Conservation (phyloP, 2,113 vertebrate species). For the Apaloderma vittatum region DNA sequence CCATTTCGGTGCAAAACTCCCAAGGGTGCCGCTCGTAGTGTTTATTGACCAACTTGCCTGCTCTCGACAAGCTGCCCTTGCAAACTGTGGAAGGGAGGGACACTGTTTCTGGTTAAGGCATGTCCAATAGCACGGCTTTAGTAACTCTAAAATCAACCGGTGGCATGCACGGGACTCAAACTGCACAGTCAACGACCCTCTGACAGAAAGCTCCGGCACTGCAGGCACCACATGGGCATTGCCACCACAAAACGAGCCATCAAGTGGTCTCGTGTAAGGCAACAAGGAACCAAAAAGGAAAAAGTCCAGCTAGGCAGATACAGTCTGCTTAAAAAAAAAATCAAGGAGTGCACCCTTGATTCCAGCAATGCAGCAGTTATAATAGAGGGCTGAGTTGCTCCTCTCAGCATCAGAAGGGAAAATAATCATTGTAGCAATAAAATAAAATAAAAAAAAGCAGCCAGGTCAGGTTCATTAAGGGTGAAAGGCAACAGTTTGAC, state of each 20-base stretch:
- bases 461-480: background rate
- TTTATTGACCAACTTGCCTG: slow-evolving; percentile 7
- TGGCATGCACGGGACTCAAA: background rate
- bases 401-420: background rate
- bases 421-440: background rate
- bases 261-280: background rate
- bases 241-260: background rate
- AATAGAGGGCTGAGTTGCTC: background rate
- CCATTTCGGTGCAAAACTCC: slow-evolving; percentile 31
- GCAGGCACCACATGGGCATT: background rate
- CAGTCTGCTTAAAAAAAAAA: background rate
- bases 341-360: background rate
- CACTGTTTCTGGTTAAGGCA: background rate
- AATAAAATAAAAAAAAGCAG: background rate
- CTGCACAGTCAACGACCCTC: background rate
- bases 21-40: fast-evolving
- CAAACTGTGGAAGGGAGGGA: background rate
- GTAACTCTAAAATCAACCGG: background rate
- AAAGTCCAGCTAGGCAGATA: background rate
- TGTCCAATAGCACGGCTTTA: background rate
- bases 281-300: background rate
- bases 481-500: background rate
- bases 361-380: background rate
- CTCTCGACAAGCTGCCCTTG: background rate
- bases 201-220: background rate